Percentiles rank a stretch among this genome's conserved stretches.
Conservation (phyloP, 2,113 vertebrate genomes). For the Macroglossus sobrinus region DNA sequence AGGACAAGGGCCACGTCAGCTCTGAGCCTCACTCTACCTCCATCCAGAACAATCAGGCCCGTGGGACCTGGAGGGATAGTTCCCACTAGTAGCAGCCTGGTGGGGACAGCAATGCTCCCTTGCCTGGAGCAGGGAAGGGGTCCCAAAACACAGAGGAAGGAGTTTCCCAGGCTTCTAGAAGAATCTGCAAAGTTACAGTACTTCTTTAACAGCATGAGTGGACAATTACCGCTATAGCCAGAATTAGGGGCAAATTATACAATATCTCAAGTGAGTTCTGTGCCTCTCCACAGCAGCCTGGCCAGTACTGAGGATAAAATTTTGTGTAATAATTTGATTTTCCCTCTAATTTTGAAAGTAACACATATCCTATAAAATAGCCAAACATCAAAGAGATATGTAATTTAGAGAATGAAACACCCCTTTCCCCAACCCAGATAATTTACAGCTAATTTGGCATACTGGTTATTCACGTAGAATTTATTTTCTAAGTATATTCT, state of each 20-base stretch:
- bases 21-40: neutral
- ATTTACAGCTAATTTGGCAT: neutral
- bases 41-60: neutral
- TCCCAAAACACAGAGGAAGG: neutral
- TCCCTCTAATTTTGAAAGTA: conserved; percentile 31
- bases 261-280: neutral
- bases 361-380: conserved; percentile 11
- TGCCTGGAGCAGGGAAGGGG: fast-evolving
- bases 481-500: neutral
- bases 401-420: conserved; percentile 41
- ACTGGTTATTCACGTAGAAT: neutral
- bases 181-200: neutral
- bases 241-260: neutral
- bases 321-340: neutral
- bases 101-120: neutral
- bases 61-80: neutral
- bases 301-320: neutral
- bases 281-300: neutral
- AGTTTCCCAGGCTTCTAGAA: neutral
- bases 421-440: conserved; percentile 20
- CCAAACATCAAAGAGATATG: conserved; percentile 49
- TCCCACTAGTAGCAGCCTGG: neutral
- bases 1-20: neutral
- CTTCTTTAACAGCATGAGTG: neutral
- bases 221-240: neutral